Evolutionary conservation across 2,797 vertebrate species (phyloP), one percentile per base, ranked within the genome.

Genomic region (Podarcis lilfordi): DNA sequence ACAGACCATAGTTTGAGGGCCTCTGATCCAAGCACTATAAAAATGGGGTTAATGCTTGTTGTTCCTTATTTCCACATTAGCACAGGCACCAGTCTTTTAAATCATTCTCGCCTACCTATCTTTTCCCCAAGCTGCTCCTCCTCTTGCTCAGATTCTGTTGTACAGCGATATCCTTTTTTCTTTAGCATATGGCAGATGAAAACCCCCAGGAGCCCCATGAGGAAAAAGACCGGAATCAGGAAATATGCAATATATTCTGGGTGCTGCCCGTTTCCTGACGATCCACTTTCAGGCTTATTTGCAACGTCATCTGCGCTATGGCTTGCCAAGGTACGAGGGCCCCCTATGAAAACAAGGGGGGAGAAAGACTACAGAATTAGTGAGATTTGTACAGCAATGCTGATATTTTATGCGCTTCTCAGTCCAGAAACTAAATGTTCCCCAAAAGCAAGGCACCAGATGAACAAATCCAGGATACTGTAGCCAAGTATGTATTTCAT

Each of bases 81-180:
- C 35, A 50, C 11, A 9, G 7, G 82, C 43, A 2, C 66, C 2
- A 76, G 25, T 32, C 50, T 83, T 88, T 75, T 85, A 85, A 29
- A 86, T 19, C 86, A 3, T 1, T 2, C 61, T 21, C 59, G 95
- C 97, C 97, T 94, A 97, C 97, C 97, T 94, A 97, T 96, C 93
- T 97, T 97, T 91, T 97, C 97, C 80, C 84, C 93, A 78, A 93
- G 83, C 82, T 97, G 96, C 93, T 97, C 96, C 64, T 96, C 96
- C 0, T 92, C 94, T 79, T 97, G 94, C 78, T 98, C 97, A 0
- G 97, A 96, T 85, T 99, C 98, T 0, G 99, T 99, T 55, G 98
- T 99, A 96, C 98, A 99, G 23, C 98, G 98, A 93, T 99, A 99
- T 81, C 99, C 99, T 92, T 98, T 99, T 91, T 96, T 98, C 97